Conservation (phyloP, 2,113 vertebrate species). For the Lepus americanus region DNA sequence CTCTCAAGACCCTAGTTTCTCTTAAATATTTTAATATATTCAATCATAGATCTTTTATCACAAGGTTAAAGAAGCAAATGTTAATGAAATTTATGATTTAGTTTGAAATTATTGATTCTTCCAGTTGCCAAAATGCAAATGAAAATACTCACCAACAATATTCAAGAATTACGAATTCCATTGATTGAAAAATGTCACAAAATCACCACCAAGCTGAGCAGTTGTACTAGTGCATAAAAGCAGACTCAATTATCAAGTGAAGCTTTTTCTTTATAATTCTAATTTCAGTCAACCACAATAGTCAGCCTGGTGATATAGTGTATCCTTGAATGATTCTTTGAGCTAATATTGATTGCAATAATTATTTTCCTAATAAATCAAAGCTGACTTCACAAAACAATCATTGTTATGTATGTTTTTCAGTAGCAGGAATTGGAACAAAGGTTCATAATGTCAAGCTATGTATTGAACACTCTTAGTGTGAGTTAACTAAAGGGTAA, state of each 20-base stretch:
- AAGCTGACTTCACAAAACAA: slow-evolving; percentile 46
- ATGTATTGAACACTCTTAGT: slow-evolving; percentile 8
- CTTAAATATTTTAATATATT: slow-evolving; percentile 7
- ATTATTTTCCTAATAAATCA: slow-evolving; percentile 65
- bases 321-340: slow-evolving; percentile 42
- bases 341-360: slow-evolving; percentile 55
- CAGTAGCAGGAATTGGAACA: slow-evolving; percentile 34
- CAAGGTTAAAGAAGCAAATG: slow-evolving; percentile 14
- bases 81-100: background rate
- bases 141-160: slow-evolving; percentile 26
- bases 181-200: slow-evolving; percentile 6
- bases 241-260: slow-evolving; percentile 25
- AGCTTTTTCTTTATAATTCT: slow-evolving; percentile 30
- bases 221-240: background rate
- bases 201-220: background rate
- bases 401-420: slow-evolving; percentile 24
- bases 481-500: slow-evolving; percentile 60
- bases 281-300: slow-evolving; percentile 46
- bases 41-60: background rate
- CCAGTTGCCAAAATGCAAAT: slow-evolving; percentile 57
- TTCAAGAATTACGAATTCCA: slow-evolving; percentile 34
- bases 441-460: slow-evolving; percentile 27
- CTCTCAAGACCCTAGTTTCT: background rate
- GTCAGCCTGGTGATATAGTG: background rate
- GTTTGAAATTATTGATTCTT: background rate